These are phyloP conservation scores for Pogonocichla stellata DNA, from an alignment of 2,113 vertebrate genomes.

Conservation along the genomic window DNA sequence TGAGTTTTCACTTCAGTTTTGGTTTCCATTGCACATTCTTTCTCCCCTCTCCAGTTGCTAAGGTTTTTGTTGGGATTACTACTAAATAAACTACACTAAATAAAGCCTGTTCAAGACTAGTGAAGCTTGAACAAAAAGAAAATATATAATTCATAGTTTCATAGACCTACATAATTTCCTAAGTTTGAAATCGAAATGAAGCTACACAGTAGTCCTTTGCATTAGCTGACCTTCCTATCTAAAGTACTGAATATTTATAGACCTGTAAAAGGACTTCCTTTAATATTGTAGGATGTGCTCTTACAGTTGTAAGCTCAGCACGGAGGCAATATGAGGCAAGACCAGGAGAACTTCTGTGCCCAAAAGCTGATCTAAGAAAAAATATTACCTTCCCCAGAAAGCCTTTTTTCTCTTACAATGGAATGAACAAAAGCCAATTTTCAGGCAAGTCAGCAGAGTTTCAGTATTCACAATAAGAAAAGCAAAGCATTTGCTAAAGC, in stretches of 20 bases:
- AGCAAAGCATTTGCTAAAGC: not conserved
- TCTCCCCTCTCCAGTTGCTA: not conserved
- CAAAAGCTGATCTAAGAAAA: not conserved
- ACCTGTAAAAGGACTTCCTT: not conserved
- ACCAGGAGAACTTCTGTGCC: not conserved
- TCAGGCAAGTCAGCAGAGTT: not conserved
- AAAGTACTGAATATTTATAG: not conserved
- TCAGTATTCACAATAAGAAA: not conserved
- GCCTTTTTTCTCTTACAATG: not conserved
- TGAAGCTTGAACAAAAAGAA: not conserved
- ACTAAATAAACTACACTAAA: not conserved
- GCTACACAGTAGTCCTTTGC: not conserved
- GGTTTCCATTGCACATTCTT: not conserved
- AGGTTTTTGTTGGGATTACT: not conserved
- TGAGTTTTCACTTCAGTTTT: not conserved
- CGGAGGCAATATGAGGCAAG: not conserved
- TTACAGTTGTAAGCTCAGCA: not conserved
- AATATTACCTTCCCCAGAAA: not conserved
- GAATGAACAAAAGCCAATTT: not conserved
- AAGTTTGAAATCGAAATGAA: not conserved
- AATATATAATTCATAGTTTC: not conserved
- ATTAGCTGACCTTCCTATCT: not conserved
- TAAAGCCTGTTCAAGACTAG: not conserved
- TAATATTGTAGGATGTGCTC: not conserved
- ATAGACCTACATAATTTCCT: not conserved